These are phyloP conservation scores for Heterodera carotae DNA, from an alignment of 1,140 invertebrate genomes.

Conservation along the genomic window DNA sequence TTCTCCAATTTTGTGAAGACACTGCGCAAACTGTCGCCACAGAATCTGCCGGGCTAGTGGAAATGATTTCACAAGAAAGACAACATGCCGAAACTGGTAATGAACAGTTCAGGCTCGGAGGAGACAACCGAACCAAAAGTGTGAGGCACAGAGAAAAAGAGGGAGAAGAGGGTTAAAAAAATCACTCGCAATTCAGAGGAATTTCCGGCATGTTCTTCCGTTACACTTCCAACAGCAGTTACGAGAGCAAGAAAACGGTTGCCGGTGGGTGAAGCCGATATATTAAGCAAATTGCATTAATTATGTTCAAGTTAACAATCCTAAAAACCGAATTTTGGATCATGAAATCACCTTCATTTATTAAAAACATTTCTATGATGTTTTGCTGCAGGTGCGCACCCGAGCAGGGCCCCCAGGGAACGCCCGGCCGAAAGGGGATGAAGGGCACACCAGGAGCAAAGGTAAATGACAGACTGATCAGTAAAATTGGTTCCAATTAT, in stretches of 20 bases:
- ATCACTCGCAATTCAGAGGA: constrained; percentile 8
- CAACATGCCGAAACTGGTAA: not conserved
- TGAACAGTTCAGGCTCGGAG: not conserved
- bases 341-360: too few relatives aligned
- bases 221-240: constrained; percentile 29
- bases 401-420: constrained; percentile 25
- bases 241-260: constrained; percentile 16
- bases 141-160: constrained; percentile 6
- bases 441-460: constrained; percentile 44
- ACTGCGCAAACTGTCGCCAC: constrained; percentile 44
- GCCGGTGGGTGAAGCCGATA: constrained; percentile 24
- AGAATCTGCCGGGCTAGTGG: constrained; percentile 34
- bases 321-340: too few relatives aligned
- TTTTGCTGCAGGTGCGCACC: constrained; percentile 52
- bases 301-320: too few relatives aligned
- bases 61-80: not conserved
- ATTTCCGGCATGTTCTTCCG: constrained; percentile 30
- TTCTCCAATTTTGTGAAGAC: constrained; percentile 51
- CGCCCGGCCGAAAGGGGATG: constrained; percentile 50
- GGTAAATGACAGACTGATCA: not conserved
- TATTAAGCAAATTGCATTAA: constrained; percentile 10
- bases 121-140: constrained; percentile 10
- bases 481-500: not conserved
- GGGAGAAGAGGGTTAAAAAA: not conserved
- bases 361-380: not conserved